Evolutionary conservation across 2,113 vertebrate species (phyloP), one percentile per base, ranked within the genome.

Genomic region (Xiphophorus couchianus): DNA sequence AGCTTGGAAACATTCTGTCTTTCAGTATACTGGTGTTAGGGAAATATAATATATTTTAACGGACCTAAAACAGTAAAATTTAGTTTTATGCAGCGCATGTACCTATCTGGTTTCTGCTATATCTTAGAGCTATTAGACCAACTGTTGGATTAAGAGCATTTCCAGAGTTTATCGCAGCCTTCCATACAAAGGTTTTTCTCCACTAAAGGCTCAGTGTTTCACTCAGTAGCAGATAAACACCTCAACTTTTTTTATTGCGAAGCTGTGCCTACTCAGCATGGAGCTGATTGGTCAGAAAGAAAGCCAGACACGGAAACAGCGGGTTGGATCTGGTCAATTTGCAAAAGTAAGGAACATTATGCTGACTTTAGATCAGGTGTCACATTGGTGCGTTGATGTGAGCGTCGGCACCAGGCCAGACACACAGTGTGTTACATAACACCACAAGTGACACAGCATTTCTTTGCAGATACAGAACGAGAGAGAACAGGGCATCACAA

Each of bases 101-200:
- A 44, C 14, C 14, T 17, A 48, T 6, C 44, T 6, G 15, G 14
- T 48, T 48, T 48, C 4, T 17, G 15, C 63, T 84, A 76, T 72
- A 78, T 78, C 84, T 42, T 0, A 25, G 9, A 17, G 27, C 75
- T 75, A 60, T 82, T 27, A 68, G 44, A 58, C 44, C 37, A 8
- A 8, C 2, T 27, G 8, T 10, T 61, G 62, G 11, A 63, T 63
- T 8, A 10, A 28, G 15, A 63, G 15, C 19, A 1, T 31, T 48
- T 0, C 64, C 19, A 10, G 3, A 66, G 64, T 66, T 39, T 27
- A 42, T 33, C 19, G 2, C 33, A 25, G 33, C 42, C 30, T 22
- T 3, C 37, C 37, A 1, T 15, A 22, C 29, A 69, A 11, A 25
- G 17, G 14, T 31, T 11, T 14, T 69, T 11, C 42, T 30, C 28